Evolutionary conservation across 2,888 invertebrate genomes (phyloP).

Genomic region (Geophilus truncorum): DNA sequence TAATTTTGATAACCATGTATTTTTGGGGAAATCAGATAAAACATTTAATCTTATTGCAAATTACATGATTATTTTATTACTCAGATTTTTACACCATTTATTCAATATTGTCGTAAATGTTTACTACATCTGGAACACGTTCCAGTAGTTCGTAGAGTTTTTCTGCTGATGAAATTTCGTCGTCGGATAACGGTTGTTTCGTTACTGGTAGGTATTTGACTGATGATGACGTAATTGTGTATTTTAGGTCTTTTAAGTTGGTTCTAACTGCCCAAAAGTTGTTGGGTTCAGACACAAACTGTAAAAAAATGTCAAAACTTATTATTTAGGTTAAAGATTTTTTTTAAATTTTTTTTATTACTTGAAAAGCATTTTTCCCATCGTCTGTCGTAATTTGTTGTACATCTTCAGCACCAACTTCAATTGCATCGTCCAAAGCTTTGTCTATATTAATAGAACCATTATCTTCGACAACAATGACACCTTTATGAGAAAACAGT

Average conservation of each 20-base stretch:
- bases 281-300: slow-evolving; percentile 58
- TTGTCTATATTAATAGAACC: slow-evolving; percentile 53
- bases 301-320: slow-evolving; percentile 41
- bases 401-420: slow-evolving; percentile 64
- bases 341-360: slow-evolving; percentile 20
- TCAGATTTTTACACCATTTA: neutral
- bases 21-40: slow-evolving; percentile 15
- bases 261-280: slow-evolving; percentile 52
- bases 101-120: slow-evolving; percentile 48
- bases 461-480: slow-evolving; percentile 53
- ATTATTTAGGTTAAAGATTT: neutral
- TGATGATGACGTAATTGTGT: slow-evolving; percentile 52
- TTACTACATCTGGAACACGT: slow-evolving; percentile 57
- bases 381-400: slow-evolving; percentile 49
- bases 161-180: slow-evolving; percentile 52
- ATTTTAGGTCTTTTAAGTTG: slow-evolving; percentile 52
- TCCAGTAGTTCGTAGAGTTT: slow-evolving; percentile 55
- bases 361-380: slow-evolving; percentile 47
- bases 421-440: slow-evolving; percentile 63
- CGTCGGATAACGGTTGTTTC: slow-evolving; percentile 52
- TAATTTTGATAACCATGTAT: neutral
- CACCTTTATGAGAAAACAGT: slow-evolving; percentile 58
- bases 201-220: slow-evolving; percentile 53
- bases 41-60: neutral
- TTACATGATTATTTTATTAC: neutral